A percentile compares a stretch with the other conserved stretches of the same genome.
These are phyloP conservation scores for Apis cerana DNA, from an alignment of 1,140 invertebrate genomes.

Conservation along the genomic window DNA sequence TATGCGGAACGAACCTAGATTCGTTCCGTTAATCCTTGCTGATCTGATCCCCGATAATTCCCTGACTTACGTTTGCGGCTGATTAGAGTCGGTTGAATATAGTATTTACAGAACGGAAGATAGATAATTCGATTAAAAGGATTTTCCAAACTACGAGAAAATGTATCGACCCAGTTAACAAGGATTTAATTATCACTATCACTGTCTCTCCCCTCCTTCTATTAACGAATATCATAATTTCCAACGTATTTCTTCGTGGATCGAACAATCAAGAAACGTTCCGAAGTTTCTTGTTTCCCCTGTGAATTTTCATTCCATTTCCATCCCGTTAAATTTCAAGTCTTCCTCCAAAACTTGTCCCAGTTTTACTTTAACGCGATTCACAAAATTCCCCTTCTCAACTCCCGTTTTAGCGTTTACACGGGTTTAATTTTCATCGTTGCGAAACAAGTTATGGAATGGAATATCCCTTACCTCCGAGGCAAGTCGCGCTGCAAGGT, in stretches of 20 bases:
- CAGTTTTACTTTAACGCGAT: neutral
- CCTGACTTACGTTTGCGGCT: slow-evolving; percentile 30
- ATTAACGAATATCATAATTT: neutral
- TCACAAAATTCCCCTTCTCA: slow-evolving; percentile 8
- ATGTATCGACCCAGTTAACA: too few relatives aligned
- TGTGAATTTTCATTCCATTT: slow-evolving; percentile 29
- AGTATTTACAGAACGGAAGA: neutral
- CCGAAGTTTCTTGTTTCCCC: neutral
- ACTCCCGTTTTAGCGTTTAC: neutral
- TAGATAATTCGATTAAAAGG: slow-evolving; percentile 15
- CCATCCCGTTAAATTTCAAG: slow-evolving; percentile 9
- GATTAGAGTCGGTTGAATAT: neutral
- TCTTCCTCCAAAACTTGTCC: neutral
- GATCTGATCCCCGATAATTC: slow-evolving; percentile 48
- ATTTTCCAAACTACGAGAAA: neutral
- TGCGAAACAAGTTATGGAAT: neutral
- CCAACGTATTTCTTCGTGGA: neutral
- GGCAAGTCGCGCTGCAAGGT: slow-evolving; percentile 95
- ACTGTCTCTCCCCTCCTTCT: neutral
- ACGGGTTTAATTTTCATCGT: slow-evolving; percentile 9
- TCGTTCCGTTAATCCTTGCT: slow-evolving; percentile 46
- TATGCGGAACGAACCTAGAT: slow-evolving; percentile 37
- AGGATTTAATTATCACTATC: neutral
- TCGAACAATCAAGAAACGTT: neutral
- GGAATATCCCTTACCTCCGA: slow-evolving; percentile 86